These are phyloP conservation scores for Drosophila nikananu DNA, from an alignment of 1,140 invertebrate genomes.

Conservation along the genomic window DNA sequence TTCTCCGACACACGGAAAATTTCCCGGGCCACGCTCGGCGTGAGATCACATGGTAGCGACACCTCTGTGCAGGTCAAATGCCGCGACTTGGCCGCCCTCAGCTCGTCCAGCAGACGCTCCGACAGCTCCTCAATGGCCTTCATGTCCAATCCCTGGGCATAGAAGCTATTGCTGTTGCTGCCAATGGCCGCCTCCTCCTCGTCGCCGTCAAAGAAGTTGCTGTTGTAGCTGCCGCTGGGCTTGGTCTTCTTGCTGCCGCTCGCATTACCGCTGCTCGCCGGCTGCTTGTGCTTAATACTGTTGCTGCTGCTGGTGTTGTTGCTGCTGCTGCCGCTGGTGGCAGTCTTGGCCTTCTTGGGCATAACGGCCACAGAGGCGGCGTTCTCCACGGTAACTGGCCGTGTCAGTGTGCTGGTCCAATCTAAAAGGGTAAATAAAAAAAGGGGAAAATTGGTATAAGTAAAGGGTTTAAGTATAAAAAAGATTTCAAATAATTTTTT, in stretches of 20 bases:
- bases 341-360: conserved; percentile 62
- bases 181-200: conserved; percentile 26
- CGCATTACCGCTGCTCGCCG: conserved; percentile 38
- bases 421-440: conserved; percentile 43
- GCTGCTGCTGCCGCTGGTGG: conserved; percentile 41
- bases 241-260: conserved; percentile 54
- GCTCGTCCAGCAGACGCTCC: conserved; percentile 90
- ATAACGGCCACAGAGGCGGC: conserved; percentile 43
- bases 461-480: not conserved
- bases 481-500: not conserved
- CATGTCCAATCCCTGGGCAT: conserved; percentile 44
- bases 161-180: conserved; percentile 17
- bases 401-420: conserved; percentile 82
- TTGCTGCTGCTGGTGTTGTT: conserved; percentile 44
- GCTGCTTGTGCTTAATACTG: conserved; percentile 65
- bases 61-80: conserved; percentile 93
- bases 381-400: conserved; percentile 35
- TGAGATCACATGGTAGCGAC: conserved; percentile 91
- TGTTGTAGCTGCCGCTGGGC: conserved; percentile 42
- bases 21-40: conserved; percentile 90
- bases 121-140: conserved; percentile 87
- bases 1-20: conserved; percentile 92
- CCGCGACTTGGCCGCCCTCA: conserved; percentile 91
- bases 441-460: not conserved
- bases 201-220: conserved; percentile 29